Base-by-base conservation (phyloP, 1,140 invertebrate species). In the Heliconius nattereri region DNA sequence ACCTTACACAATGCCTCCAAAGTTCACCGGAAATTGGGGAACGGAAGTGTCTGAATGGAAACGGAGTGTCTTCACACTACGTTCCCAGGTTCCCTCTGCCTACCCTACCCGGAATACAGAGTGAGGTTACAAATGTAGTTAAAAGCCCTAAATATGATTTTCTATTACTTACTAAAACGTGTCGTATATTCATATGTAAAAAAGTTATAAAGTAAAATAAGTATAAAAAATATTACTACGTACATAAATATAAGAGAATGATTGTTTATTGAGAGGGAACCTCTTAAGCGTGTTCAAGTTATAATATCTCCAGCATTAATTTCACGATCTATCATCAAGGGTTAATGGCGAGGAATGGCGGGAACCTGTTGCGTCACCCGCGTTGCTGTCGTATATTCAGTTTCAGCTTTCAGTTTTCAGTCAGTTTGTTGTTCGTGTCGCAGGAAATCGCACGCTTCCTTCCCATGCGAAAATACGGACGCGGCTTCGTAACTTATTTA, bases 321-420 rank as follows among this genome's bases (percentile, higher is more conserved):
- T 88, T 87, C 76, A 87, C 81, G 86, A 86, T 78, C 77, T 85
- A 79, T 86, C 86, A 85, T 86, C 81, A 85, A 85, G 83, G 81
- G 83, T 86, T 90, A 87, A 90, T 86, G 86, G 84, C 26, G 78
- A 81, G 83, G 78, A 87, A 87, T 81, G 79, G 85, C 82, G 87
- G 85, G 84, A 87, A 90, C 86, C 84, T 90, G 87, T 89, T 90
- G 90, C 89, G 82, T 83, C 85, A 85, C 78, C 73, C 81, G 45
- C 81, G 71, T 71, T 75, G 78, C 66, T 82, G 79, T 66, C 78
- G 81, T 74, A 66, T 45, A 57, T 52, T 54, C 70, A 72, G 71
- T 23, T 76, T 60, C 54, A n/a, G 60, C 26, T n/a, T 5, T 73
- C 73, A 40, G 40, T 72, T 81, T 7, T 73, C 73, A 40, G 60